A percentile compares a stretch with the other conserved stretches of the same genome.
Conservation (phyloP, 1,140 invertebrate species). For the Aleiodes sp. region DNA sequence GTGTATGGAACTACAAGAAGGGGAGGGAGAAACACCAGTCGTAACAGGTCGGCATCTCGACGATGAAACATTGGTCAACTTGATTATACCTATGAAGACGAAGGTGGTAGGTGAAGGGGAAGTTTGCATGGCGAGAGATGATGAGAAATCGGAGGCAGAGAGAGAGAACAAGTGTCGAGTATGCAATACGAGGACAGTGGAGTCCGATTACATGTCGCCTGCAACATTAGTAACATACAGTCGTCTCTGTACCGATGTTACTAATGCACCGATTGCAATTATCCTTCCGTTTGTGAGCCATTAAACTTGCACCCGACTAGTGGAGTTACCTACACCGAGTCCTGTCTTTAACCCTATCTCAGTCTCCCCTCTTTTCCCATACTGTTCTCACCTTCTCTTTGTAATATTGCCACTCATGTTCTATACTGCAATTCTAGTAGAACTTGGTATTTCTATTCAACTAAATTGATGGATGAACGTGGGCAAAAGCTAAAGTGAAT, state of each 20-base stretch:
- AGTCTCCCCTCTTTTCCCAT: not conserved
- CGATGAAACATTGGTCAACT: not conserved
- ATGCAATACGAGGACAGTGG: not conserved
- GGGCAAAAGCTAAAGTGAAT: not conserved
- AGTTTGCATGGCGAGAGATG: too few species aligned
- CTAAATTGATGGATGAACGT: not conserved
- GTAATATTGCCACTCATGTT: too few species aligned
- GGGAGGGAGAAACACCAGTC: not conserved
- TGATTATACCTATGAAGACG: not conserved
- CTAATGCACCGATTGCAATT: conserved; percentile 22
- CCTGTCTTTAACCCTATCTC: not conserved
- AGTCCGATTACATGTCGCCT: conserved; percentile 17
- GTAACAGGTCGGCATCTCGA: not conserved
- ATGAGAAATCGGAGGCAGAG: too few species aligned
- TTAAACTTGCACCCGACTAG: conserved; percentile 18
- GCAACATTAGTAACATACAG: conserved; percentile 12
- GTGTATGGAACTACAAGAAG: not conserved
- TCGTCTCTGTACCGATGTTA: not conserved
- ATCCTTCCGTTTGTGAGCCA: conserved; percentile 21
- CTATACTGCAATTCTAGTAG: too few species aligned
- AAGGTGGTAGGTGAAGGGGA: not conserved
- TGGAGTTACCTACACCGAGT: not conserved
- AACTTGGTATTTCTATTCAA: not conserved
- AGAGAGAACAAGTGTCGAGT: too few species aligned
- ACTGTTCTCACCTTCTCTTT: too few species aligned